Conservation (phyloP, 2,113 vertebrate species). For the Ptilonorhynchus violaceus region DNA sequence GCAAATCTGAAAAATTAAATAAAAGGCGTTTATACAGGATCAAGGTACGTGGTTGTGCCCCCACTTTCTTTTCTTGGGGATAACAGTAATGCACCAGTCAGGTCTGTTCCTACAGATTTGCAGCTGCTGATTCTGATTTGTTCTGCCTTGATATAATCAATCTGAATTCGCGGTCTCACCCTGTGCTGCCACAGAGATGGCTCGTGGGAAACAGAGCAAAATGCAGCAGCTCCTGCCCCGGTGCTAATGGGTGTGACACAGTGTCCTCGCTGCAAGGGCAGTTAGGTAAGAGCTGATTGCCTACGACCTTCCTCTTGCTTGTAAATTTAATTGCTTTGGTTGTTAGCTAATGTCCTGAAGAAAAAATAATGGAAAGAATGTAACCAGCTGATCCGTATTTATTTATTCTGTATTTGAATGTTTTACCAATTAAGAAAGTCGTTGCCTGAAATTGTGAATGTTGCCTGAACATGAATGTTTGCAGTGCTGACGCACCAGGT, state of each 20-base stretch:
- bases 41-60: neutral
- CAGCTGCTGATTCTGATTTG: neutral
- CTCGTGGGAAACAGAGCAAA: neutral
- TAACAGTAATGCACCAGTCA: neutral
- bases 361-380: neutral
- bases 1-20: neutral
- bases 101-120: neutral
- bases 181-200: neutral
- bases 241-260: neutral
- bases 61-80: neutral
- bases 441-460: slow-evolving; percentile 28
- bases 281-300: neutral
- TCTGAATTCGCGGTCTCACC: neutral
- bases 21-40: neutral
- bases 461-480: neutral
- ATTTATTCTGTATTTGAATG: slow-evolving; percentile 21
- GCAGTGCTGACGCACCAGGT: neutral
- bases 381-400: slow-evolving; percentile 20
- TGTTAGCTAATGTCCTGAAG: neutral
- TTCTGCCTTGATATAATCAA: neutral
- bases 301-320: neutral
- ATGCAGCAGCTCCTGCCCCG: neutral
- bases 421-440: slow-evolving; percentile 35
- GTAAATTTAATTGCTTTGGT: slow-evolving; percentile 8
- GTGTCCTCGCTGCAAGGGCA: neutral